Conservation (phyloP, 2,888 invertebrate genomes). For the Netelia inedita region DNA sequence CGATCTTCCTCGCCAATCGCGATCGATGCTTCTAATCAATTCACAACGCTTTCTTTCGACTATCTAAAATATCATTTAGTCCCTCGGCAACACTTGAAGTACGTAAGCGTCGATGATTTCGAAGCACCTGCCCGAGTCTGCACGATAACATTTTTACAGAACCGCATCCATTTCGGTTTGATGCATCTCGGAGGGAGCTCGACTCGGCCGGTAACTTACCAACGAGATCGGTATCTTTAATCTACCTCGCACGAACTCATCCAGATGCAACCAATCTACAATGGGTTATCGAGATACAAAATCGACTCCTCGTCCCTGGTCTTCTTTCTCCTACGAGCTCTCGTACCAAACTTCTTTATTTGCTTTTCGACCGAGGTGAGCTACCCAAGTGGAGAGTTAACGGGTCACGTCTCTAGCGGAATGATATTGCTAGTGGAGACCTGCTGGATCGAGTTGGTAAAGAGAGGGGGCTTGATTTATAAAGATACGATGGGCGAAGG, state of each 20-base stretch:
- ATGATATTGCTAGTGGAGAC: slow-evolving; percentile 63
- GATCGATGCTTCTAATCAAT: no score
- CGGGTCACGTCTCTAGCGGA: slow-evolving; percentile 65
- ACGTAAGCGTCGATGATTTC: slow-evolving; percentile 56
- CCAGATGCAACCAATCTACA: slow-evolving; percentile 69
- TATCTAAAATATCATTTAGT: no score
- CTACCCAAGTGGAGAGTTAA: slow-evolving; percentile 53
- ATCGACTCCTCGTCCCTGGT: slow-evolving; percentile 54
- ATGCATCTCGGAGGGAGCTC: slow-evolving; percentile 24
- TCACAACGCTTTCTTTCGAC: no score
- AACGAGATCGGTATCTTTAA: slow-evolving; percentile 66
- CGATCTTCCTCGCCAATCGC: no score
- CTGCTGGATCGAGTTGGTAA: slow-evolving; percentile 1
- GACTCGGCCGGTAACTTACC: slow-evolving; percentile 42
- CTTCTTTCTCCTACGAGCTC: slow-evolving; percentile 22
- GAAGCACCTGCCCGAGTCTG: slow-evolving; percentile 65
- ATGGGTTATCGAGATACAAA: slow-evolving; percentile 68
- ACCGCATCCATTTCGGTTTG: slow-evolving; percentile 60
- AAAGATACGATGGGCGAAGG: slow-evolving; percentile 59
- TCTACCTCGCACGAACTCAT: slow-evolving; percentile 69
- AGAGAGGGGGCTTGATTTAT: neutral
- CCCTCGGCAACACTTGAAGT: neutral
- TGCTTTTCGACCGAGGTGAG: slow-evolving; percentile 42
- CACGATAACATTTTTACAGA: slow-evolving; percentile 48
- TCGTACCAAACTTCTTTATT: slow-evolving; percentile 5